These are phyloP conservation scores for Eupithecia subfuscata DNA, from an alignment of 2,888 invertebrate genomes.

Conservation along the genomic window DNA sequence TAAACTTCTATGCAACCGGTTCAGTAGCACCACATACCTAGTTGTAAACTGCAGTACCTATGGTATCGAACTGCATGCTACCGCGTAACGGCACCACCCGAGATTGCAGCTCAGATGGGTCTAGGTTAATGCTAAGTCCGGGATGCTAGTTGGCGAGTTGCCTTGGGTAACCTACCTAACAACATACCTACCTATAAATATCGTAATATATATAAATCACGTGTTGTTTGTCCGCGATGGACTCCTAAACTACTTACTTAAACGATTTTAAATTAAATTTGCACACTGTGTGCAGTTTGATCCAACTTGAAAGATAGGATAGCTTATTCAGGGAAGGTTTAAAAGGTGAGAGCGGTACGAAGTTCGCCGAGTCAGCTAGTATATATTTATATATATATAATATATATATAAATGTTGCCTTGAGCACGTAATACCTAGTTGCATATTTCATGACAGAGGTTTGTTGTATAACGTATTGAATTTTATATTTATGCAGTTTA, in stretches of 20 bases:
- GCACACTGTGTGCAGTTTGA: no score
- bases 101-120: slow-evolving; percentile 10
- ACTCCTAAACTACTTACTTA: no score
- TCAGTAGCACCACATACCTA: slow-evolving; percentile 9
- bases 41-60: neutral
- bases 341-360: no score
- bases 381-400: no score
- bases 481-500: neutral
- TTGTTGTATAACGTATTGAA: neutral
- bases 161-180: neutral
- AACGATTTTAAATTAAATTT: no score
- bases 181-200: neutral
- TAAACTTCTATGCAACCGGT: slow-evolving; percentile 1
- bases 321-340: no score
- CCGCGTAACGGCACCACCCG: slow-evolving; percentile 2
- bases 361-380: no score
- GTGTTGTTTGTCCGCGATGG: no score
- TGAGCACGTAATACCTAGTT: neutral
- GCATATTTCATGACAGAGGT: neutral
- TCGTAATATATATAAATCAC: no score
- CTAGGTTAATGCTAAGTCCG: slow-evolving; percentile 7
- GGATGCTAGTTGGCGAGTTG: slow-evolving; percentile 2
- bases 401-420: no score
- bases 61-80: neutral
- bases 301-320: no score